phyloP scores from a whole-genome alignment of 1,140 invertebrate genomes.

The Drosophila guanche region DNA sequence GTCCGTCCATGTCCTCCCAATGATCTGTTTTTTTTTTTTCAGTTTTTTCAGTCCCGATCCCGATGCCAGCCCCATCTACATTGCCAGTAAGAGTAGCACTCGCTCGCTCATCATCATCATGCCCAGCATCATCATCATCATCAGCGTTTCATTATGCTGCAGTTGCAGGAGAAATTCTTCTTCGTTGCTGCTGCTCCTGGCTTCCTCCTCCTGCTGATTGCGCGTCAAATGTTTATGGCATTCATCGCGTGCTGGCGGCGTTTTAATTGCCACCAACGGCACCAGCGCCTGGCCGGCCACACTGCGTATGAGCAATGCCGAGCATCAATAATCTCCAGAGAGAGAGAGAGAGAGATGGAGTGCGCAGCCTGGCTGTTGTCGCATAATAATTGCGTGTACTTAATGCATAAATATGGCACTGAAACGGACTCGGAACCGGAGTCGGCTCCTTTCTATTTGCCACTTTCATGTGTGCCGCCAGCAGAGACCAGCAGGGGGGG shows the following conservation, averaged over 20 bases:
- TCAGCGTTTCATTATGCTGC: constrained; percentile 29
- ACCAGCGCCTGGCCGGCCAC: constrained; percentile 57
- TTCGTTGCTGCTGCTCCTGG: constrained; percentile 19
- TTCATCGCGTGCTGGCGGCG: constrained; percentile 78
- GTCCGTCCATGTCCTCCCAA: constrained; percentile 37
- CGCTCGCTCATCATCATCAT: constrained; percentile 27
- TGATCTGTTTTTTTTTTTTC: constrained; percentile 52
- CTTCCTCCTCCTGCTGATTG: constrained; percentile 62
- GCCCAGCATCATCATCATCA: not conserved
- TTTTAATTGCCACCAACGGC: constrained; percentile 71
- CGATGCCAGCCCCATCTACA: constrained; percentile 9
- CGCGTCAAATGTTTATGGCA: constrained; percentile 80
- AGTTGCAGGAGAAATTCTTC: constrained; percentile 31
- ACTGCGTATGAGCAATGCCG: constrained; percentile 75
- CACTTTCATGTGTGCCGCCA: constrained; percentile 71
- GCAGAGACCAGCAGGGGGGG: constrained; percentile 23
- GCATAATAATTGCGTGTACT: constrained; percentile 81
- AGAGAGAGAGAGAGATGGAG: not conserved
- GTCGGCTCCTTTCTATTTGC: constrained; percentile 73
- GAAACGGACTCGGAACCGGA: constrained; percentile 38
- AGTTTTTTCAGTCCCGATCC: not conserved
- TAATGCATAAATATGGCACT: constrained; percentile 79
- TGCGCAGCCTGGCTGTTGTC: constrained; percentile 43
- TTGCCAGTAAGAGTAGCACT: constrained; percentile 57
- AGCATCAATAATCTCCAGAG: constrained; percentile 78